Evolutionary conservation across 2,113 vertebrate species (phyloP), one percentile per base, ranked within the genome.

Genomic region (Oenanthe oenanthe): DNA sequence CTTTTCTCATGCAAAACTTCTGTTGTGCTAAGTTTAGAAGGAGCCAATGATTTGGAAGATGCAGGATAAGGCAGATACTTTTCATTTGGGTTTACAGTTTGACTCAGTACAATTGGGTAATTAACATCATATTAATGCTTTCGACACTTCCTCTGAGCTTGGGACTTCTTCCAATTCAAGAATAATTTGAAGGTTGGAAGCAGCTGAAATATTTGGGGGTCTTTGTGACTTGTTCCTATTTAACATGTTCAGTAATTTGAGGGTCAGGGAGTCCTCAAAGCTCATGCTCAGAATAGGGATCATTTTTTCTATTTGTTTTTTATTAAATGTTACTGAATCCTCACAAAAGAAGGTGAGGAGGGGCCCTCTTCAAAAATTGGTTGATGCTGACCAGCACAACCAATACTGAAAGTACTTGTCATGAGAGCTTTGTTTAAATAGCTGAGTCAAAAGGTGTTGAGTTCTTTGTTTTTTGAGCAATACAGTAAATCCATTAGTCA

Each of bases 191-290:
- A 72, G 5, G 7, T 13, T 32, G 36, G 31, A 79, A 61, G 48
- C 18, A 72, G 9, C 13, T 76, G 53, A 72, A 90, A 56, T 0
- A 1, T 38, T n/a, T 43, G 13, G 7, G 7, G 2, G 0, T 1
- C 31, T 43, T 18, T 16, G 4, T 65, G 11, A 48, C 10, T 48
- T 79, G 2, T 31, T 40, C 4, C 17, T 65, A 4, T 57, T 85
- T 7, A 45, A 20, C 40, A 43, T 17, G 10, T 29, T 73, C 67
- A 50, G 45, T 17, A 45, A 15, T n/a, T 61, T 50, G 42, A 70
- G 5, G 6, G 9, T 6, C 28, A 13, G 10, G 12, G 21, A 58
- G 45, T 62, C 20, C 43, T 74, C 76, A 63, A 67, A 71, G 10
- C 7, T 88, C 16, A 21, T 58, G 6, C 4, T 50, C 26, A 58